Evolutionary conservation across 1,140 invertebrate genomes (phyloP).

Genomic region (Dreissena polymorpha): DNA sequence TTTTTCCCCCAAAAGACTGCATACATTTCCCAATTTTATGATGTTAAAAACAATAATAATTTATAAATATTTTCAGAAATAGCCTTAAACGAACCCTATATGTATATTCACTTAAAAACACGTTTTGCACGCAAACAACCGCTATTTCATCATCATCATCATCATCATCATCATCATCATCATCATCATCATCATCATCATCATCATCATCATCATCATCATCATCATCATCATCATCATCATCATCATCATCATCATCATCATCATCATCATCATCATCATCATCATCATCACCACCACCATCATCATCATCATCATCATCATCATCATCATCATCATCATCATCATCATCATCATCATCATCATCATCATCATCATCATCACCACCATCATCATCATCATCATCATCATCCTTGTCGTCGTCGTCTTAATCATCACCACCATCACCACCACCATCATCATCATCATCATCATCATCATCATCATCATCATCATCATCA

Average conservation of each 20-base stretch:
- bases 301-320: not conserved
- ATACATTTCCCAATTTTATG: too few species aligned
- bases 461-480: not conserved
- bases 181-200: constrained; percentile 5
- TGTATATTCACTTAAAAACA: not conserved
- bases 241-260: constrained; percentile 26
- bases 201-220: constrained; percentile 3
- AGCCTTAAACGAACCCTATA: not conserved
- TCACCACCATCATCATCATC: not conserved
- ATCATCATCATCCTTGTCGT: too few species aligned
- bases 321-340: constrained; percentile 9
- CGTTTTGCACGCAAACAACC: not conserved
- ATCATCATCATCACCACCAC: constrained; percentile 24
- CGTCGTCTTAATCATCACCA: too few species aligned
- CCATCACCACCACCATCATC: not conserved
- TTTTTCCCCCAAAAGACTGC: too few species aligned
- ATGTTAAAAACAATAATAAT: not conserved
- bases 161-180: not conserved
- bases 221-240: constrained; percentile 22
- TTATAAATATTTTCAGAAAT: not conserved
- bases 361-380: constrained; percentile 21
- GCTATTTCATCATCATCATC: constrained; percentile 11
- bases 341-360: constrained; percentile 15
- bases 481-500: constrained; percentile 8
- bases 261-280: constrained; percentile 23